Base-by-base conservation (phyloP, 2,113 vertebrate genomes). In the Atractosteus spatula region DNA sequence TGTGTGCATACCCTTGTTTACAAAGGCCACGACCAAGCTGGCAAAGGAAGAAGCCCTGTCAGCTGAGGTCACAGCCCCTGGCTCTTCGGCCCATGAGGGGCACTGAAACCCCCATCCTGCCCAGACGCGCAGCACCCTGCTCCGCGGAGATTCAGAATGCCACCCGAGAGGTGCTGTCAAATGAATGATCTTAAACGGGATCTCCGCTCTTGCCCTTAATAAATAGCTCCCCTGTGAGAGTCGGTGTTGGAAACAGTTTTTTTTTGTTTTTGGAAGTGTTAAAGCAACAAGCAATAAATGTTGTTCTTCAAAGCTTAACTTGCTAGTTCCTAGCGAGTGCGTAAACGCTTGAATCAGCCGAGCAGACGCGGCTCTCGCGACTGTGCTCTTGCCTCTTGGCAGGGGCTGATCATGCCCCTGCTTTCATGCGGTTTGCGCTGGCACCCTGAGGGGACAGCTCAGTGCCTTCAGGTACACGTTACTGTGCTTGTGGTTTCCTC, bases 351-450 rank as follows among this genome's bases (percentile, higher is more conserved):
- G 7, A 16, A 7, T 64, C 17, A 41, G 62, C 8, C 13, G 0
- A 0, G 11, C 17, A 64, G 62, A 64, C 62, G 4, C 62, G 41
- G 8, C 47, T 66, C 41, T 55, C 56, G 57, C 65, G 62, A 64
- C 44, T 29, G 41, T n/a, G 8, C 59, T 73, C 64, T 44, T 61
- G 42, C 43, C 55, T n/a, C 29, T 66, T 63, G 45, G 41, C 54
- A 66, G 41, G 16, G 44, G 12, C 4, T 64, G 17, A 57, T 3
- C 3, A 3, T 42, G 57, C 64, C 43, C 17, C 71, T 57, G 14
- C 71, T 73, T 68, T 73, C 54, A 73, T 73, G 71, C 59, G 71
- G 71, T 73, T 59, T 44, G 3, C 14, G 16, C 41, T 72, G 63
- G 71, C 54, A 55, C 47, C 51, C 55, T 3, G 51, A 8, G 55